Conservation (phyloP, 2,797 vertebrate genomes). For the Numenius phaeopus region DNA sequence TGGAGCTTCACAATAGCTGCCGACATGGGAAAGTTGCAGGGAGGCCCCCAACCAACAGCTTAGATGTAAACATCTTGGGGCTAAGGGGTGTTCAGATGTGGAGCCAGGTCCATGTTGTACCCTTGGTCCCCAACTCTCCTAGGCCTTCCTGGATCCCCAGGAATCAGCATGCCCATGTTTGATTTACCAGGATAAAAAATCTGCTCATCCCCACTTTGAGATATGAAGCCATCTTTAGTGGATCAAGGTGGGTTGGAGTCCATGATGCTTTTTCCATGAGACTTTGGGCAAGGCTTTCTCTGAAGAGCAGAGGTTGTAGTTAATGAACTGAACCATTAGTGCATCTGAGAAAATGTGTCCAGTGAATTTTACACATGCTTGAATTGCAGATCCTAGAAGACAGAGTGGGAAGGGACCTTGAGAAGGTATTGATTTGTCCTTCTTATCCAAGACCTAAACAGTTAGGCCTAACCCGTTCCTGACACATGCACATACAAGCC, state of each 20-base stretch:
- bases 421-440: not conserved
- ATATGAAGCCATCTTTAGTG: not conserved
- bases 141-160: not conserved
- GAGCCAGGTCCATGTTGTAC: accelerated
- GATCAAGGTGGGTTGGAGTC: not conserved
- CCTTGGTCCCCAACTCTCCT: not conserved
- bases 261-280: not conserved
- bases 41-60: not conserved
- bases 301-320: not conserved
- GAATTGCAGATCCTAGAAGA: not conserved
- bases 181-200: not conserved
- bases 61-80: not conserved
- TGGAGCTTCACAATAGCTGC: conserved; percentile 41
- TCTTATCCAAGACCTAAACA: not conserved
- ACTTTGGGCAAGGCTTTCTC: not conserved
- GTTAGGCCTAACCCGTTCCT: not conserved
- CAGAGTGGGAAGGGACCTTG: not conserved
- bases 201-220: not conserved
- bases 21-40: conserved; percentile 20
- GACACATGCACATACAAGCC: not conserved
- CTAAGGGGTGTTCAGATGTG: not conserved
- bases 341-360: not conserved
- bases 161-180: not conserved
- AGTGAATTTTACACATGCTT: not conserved
- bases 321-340: not conserved